Percentiles rank a stretch among this genome's conserved stretches.
Conservation (phyloP, 2,888 invertebrate species). For the Macroteleia sp. region DNA sequence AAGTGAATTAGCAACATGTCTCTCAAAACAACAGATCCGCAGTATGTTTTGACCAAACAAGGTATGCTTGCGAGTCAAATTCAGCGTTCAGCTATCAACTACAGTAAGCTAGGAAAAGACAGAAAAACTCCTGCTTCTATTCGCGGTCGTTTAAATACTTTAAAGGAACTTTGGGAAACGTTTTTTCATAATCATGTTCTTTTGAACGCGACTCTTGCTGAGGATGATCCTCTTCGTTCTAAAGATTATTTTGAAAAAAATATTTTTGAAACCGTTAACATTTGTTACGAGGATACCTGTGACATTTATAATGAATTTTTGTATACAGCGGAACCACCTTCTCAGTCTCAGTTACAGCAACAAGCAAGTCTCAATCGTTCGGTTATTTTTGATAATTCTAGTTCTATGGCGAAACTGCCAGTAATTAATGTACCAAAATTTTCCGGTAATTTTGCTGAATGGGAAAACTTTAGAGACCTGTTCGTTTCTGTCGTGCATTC, state of each 20-base stretch:
- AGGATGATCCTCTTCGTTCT: background rate
- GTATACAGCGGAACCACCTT: background rate
- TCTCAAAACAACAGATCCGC: too few relatives aligned
- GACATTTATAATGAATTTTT: constrained; percentile 10
- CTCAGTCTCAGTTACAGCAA: background rate
- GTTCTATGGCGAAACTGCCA: background rate
- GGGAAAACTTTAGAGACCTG: constrained; percentile 16
- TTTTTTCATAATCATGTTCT: background rate
- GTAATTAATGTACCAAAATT: constrained; percentile 1
- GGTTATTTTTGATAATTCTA: background rate
- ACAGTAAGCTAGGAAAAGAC: background rate
- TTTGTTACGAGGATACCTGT: background rate
- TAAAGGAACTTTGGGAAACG: background rate
- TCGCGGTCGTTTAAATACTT: background rate
- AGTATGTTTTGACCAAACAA: background rate
- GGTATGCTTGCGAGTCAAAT: background rate
- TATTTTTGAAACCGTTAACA: background rate
- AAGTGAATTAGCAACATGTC: too few relatives aligned
- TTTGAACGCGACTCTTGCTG: background rate
- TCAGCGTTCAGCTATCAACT: background rate
- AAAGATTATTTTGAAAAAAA: background rate
- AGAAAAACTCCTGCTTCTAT: background rate
- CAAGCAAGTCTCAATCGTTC: background rate
- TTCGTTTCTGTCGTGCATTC: background rate
- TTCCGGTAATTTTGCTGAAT: constrained; percentile 10